Evolutionary conservation across 2,888 invertebrate genomes (phyloP).

Genomic region (Conomelus anceps): DNA sequence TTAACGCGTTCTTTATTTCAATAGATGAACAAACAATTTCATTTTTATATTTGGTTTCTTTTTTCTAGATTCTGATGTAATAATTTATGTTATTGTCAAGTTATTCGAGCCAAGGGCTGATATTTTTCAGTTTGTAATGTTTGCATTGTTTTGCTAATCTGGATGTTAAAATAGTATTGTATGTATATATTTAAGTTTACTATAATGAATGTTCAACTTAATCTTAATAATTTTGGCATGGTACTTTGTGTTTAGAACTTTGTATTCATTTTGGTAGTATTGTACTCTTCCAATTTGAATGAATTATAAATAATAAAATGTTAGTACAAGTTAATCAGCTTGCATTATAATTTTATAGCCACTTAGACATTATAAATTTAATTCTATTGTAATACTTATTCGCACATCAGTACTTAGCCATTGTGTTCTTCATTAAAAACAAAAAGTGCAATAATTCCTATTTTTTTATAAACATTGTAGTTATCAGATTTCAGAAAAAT

Average conservation of each 20-base stretch:
- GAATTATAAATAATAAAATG: too few relatives aligned
- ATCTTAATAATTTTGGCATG: background rate
- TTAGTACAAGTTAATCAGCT: background rate
- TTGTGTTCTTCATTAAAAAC: conserved; percentile 26
- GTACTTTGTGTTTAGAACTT: background rate
- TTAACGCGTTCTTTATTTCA: background rate
- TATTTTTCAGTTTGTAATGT: background rate
- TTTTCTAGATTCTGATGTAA: background rate
- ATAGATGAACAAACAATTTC: background rate
- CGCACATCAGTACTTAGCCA: background rate
- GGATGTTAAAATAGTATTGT: background rate
- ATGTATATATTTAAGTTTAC: background rate
- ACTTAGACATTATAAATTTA: background rate
- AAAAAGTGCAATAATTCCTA: conserved; percentile 38
- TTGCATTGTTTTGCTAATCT: background rate
- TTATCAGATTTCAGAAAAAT: too few relatives aligned
- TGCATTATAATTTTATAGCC: background rate
- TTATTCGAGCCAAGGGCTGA: too few relatives aligned
- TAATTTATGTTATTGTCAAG: too few relatives aligned
- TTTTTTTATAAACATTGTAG: too few relatives aligned
- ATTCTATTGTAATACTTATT: background rate
- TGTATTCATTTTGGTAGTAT: background rate
- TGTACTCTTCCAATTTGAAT: background rate
- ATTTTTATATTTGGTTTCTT: background rate
- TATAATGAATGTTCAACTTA: background rate